phyloP scores from a whole-genome alignment of 2,113 vertebrate genomes.

The Saguinus imperator region DNA sequence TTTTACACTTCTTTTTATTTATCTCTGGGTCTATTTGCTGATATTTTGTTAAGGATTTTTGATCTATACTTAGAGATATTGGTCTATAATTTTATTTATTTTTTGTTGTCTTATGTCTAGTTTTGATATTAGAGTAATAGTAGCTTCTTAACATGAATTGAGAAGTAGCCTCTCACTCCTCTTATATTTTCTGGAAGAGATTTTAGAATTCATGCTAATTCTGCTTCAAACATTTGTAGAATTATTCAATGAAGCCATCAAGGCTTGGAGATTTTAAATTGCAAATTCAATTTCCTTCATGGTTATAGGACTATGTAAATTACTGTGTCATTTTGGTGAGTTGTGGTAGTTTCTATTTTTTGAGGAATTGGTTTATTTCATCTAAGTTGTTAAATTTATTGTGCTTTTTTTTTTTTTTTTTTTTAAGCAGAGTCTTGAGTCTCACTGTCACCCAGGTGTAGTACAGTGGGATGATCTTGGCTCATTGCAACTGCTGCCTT shows the following conservation, averaged over 20 bases:
- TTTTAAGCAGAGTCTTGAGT: no score
- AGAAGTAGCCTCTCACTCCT: not conserved
- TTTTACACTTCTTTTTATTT: constrained; percentile 34
- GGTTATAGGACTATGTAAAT: not conserved
- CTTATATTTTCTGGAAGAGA: constrained; percentile 1
- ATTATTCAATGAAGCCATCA: not conserved
- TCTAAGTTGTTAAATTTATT: not conserved
- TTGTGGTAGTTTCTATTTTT: constrained; percentile 13
- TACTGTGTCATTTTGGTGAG: not conserved
- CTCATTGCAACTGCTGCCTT: no score
- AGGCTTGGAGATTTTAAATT: not conserved
- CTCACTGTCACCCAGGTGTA: no score
- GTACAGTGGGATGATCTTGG: no score
- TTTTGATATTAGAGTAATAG: not conserved
- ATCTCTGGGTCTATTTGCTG: not conserved
- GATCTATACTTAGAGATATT: not conserved
- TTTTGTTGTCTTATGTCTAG: not conserved
- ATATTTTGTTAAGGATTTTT: not conserved
- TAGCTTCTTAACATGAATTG: not conserved
- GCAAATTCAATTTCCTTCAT: not conserved
- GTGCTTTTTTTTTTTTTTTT: no score
- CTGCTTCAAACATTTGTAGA: not conserved
- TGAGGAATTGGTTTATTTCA: not conserved
- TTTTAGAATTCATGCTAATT: constrained; percentile 5
- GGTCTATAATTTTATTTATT: not conserved